Conservation (phyloP, 2,113 vertebrate genomes). For the Sander lucioperca region DNA sequence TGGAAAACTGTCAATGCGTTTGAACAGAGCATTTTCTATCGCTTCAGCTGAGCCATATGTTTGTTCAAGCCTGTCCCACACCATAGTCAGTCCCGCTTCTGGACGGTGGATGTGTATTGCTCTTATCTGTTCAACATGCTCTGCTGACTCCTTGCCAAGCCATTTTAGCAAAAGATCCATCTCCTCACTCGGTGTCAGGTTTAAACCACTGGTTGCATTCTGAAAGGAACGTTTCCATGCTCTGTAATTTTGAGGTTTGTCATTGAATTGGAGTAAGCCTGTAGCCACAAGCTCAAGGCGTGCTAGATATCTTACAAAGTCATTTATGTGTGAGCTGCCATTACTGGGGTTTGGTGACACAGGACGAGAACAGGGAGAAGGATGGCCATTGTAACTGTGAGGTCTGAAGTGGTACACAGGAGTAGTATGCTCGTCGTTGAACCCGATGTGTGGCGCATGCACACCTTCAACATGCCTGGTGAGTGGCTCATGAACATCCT, state of each 20-base stretch:
- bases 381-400: too few species aligned
- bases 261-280: conserved; percentile 27
- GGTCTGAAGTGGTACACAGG: too few species aligned
- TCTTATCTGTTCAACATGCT: conserved; percentile 45
- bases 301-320: conserved; percentile 55
- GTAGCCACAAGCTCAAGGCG: conserved; percentile 13
- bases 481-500: too few species aligned
- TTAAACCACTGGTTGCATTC: neutral
- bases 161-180: conserved; percentile 47
- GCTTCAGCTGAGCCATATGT: conserved; percentile 34
- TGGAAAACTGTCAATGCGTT: conserved; percentile 26
- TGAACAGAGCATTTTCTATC: conserved; percentile 42
- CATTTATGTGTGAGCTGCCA: neutral
- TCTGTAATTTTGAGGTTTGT: conserved; percentile 41
- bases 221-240: conserved; percentile 52
- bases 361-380: too few species aligned
- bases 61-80: conserved; percentile 40
- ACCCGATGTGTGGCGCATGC: too few species aligned
- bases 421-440: too few species aligned
- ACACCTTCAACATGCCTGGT: too few species aligned
- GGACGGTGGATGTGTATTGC: conserved; percentile 48
- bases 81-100: conserved; percentile 22
- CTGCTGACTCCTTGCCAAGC: conserved; percentile 41
- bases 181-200: conserved; percentile 40
- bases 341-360: too few species aligned